Base-by-base conservation (phyloP, 2,797 vertebrate species). In the Urophycis tenuis region DNA sequence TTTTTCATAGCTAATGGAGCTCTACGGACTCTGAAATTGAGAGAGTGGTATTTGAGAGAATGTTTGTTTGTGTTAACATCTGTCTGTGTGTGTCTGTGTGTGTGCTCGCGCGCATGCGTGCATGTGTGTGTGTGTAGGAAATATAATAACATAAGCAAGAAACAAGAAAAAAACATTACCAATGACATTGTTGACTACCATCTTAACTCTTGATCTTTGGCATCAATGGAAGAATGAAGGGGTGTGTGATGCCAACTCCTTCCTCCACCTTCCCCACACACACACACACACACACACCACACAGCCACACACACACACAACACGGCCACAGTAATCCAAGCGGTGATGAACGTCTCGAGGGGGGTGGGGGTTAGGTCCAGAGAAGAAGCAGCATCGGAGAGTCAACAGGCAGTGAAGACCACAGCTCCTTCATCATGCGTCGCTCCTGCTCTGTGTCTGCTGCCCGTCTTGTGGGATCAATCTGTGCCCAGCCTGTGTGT, bases 121-220 rank as follows among this genome's bases (percentile, higher is more conserved):
- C 14, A 33, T 39, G 64, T 64, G 15, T 77, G 41, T 36, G 30
- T 41, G 69, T 69, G 49, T 77, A 31, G 73, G 41, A n/a, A 36
- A 29, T 25, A 30, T 36, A 39, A 73, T n/a, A 6, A 6, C 33
- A 33, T 35, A 22, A n/a, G n/a, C n/a, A n/a, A n/a, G n/a, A n/a
- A n/a, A n/a, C 7, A 36, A 25, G 15, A n/a, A 25, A 25, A 29
- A 14, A 36, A 36, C 8, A 32, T 86, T 91, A 91, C 89, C 88
- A 81, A 87, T 85, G 71, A 88, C 45, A 74, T 88, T 80, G 79
- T 69, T 85, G 78, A 84, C 80, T 19, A 82, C 89, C 88, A 89
- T 87, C 76, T 32, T 34, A 39, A 35, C 36, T 73, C 45, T n/a
- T n/a, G n/a, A 76, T 53, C 72, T 76, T 35, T 12, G 67, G 14